Percentiles rank a stretch among this genome's conserved stretches.
phyloP scores from a whole-genome alignment of 2,888 invertebrate species.

The Heteromyza rotundicornis region DNA sequence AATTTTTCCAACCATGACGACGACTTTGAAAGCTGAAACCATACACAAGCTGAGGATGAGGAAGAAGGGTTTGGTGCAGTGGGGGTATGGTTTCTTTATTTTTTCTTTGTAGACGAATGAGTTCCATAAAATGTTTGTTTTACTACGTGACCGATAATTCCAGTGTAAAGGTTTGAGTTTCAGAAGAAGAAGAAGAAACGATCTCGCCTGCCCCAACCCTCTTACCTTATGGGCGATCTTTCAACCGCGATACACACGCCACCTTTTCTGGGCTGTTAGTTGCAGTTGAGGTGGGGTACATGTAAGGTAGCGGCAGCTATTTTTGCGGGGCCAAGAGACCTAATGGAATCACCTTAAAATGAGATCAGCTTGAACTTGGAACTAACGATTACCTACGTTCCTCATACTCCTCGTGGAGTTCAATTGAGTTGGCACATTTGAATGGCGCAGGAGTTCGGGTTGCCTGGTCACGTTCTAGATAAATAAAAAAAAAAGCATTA shows the following conservation, averaged over 20 bases:
- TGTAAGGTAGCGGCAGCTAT: no score
- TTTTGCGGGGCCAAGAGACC: neutral
- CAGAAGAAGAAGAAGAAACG: no score
- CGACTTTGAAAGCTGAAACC: no score
- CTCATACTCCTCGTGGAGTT: no score
- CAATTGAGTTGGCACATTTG: slow-evolving; percentile 4
- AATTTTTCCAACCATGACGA: slow-evolving; percentile 35
- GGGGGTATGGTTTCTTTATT: no score
- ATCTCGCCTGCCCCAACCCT: no score
- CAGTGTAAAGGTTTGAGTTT: slow-evolving; percentile 11
- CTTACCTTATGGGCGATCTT: no score
- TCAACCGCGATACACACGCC: no score
- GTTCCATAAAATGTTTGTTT: slow-evolving; percentile 60
- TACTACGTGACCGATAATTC: slow-evolving; percentile 60
- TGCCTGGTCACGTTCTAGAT: slow-evolving; percentile 1
- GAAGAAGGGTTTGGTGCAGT: neutral
- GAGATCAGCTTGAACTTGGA: neutral
- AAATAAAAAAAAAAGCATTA: neutral
- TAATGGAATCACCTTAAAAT: slow-evolving; percentile 4
- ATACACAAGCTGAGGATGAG: no score
- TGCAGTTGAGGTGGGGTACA: neutral
- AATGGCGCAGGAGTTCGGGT: neutral
- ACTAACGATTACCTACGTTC: no score
- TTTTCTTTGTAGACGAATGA: no score
- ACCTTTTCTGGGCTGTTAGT: no score